Base-by-base conservation (phyloP, 2,888 invertebrate species). In the Thereva nobilitata region DNA sequence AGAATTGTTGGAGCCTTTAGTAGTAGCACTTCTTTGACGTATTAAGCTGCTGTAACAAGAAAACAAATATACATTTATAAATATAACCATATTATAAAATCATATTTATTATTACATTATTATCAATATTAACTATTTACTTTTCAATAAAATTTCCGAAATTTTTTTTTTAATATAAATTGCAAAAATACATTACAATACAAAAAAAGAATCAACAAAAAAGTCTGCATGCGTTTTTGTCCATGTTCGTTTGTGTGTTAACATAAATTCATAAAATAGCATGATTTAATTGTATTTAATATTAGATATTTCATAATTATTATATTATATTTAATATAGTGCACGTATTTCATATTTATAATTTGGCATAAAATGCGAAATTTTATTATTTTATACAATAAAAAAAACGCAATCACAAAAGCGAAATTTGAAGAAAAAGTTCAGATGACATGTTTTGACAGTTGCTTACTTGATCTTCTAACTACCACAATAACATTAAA, bases 381-480 rank as follows among this genome's bases (percentile, higher is more conserved):
- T 45, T 55, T 44, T 50, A 45, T 12, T 23, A 23, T 23, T 23
- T 23, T 23, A 23, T 23, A 23, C 23, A 23, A 66, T 45, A 54
- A 64, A 64, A 55, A 38, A 52, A 64, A 67, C 35, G 38, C 44
- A 57, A 42, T 50, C 63, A 63, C 41, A 50, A 40, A 44, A 52
- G 34, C 38, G 66, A 65, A 66, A 50, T 45, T 53, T 23, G 23
- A 23, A 23, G 44, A 64, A 66, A 64, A 67, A 63, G 45, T 64
- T 52, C 49, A 66, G 61, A 65, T 71, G 71, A 71, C 71, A 70
- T 71, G 71, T 71, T 71, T 70, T 71, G 71, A 71, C 71, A 71
- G 71, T 23, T 23, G 23, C 23, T 23, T 23, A 23, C 59, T 68
- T 40, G 63, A 53, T 65, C 63, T 47, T 54, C 64, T 64, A 41